Percentiles rank a stretch among this genome's conserved stretches.
phyloP scores from a whole-genome alignment of 2,888 invertebrate genomes.

The Eupithecia subumbrata region DNA sequence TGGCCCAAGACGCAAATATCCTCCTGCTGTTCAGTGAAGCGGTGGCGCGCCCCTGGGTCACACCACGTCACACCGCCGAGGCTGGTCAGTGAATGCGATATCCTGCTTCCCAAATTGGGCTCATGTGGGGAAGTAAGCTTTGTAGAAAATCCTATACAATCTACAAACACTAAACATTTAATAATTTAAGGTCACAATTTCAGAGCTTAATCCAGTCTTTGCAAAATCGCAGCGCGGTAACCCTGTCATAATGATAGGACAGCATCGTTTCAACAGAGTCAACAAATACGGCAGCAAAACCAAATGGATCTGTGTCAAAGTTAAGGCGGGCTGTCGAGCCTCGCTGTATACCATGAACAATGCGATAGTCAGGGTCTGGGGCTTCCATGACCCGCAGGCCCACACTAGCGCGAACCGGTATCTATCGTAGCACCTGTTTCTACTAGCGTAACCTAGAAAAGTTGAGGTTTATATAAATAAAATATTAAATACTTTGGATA shows the following conservation, averaged over 20 bases:
- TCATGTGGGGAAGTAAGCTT: neutral
- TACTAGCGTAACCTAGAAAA: neutral
- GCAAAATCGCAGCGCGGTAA: neutral
- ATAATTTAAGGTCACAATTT: neutral
- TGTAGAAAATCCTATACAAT: neutral
- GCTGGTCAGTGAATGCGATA: too few relatives aligned
- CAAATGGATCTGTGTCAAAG: slow-evolving; percentile 2
- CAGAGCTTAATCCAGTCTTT: neutral
- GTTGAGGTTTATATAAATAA: neutral
- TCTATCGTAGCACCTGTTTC: neutral
- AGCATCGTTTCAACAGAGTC: slow-evolving; percentile 2
- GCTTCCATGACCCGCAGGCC: neutral
- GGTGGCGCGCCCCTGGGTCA: too few relatives aligned
- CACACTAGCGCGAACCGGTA: neutral
- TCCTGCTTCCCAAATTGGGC: neutral
- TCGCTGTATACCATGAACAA: slow-evolving; percentile 1
- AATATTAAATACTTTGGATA: too few relatives aligned
- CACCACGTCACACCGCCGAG: too few relatives aligned
- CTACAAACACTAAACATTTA: neutral
- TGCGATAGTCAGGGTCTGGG: neutral
- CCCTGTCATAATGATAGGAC: slow-evolving; percentile 4
- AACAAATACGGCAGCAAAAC: slow-evolving; percentile 6
- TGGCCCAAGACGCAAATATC: too few relatives aligned
- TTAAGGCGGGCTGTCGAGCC: slow-evolving; percentile 2
- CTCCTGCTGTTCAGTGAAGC: too few relatives aligned